Evolutionary conservation across 2,888 invertebrate genomes (phyloP).

Genomic region (Linnaemya tessellans): DNA sequence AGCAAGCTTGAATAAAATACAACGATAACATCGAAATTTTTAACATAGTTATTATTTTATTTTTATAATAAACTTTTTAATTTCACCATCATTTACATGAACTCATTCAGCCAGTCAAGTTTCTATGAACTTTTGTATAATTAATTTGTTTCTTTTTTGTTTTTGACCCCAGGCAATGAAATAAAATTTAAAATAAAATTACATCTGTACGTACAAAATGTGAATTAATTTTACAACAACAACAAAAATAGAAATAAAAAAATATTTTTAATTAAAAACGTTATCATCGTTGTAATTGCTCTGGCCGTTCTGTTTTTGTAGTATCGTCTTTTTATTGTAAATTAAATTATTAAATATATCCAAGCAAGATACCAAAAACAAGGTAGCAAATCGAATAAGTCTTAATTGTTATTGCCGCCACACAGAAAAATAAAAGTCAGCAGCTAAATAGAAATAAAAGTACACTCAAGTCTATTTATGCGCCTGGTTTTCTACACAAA

Average conservation of each 20-base stretch:
- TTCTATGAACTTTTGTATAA: slow-evolving; percentile 27
- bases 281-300: background rate
- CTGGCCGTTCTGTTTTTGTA: background rate
- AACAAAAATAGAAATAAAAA: background rate
- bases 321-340: slow-evolving; percentile 5
- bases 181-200: slow-evolving; percentile 16
- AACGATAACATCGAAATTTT: slow-evolving; percentile 15
- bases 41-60: slow-evolving; percentile 33
- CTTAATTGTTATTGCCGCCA: slow-evolving; percentile 4
- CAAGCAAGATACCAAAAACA: background rate
- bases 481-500: too few species aligned
- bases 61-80: slow-evolving; percentile 48
- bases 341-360: slow-evolving; percentile 37
- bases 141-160: slow-evolving; percentile 15
- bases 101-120: slow-evolving; percentile 46
- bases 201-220: background rate
- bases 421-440: background rate
- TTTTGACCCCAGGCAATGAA: slow-evolving; percentile 44
- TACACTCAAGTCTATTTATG: background rate
- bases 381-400: slow-evolving; percentile 1
- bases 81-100: slow-evolving; percentile 49
- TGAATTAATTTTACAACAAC: slow-evolving; percentile 26
- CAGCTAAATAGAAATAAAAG: background rate
- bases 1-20: slow-evolving; percentile 5
- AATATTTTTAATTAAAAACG: slow-evolving; percentile 32